Evolutionary conservation across 2,113 vertebrate genomes (phyloP), one percentile per base, ranked within the genome.

Genomic region (Danionella cerebrum): DNA sequence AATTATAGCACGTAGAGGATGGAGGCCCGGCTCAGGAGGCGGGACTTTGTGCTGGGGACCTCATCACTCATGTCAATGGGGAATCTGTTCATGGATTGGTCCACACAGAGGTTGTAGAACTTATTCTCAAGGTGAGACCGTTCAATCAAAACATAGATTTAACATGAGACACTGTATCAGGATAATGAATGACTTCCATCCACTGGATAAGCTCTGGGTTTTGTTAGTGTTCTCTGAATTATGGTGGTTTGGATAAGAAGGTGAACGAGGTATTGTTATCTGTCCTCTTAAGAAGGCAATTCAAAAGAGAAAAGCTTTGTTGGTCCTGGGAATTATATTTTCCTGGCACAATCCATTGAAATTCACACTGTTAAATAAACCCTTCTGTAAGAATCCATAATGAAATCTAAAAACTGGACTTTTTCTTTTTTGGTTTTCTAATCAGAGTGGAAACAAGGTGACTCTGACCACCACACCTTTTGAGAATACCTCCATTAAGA

Each of bases 51-150:
- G 92, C 94, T 0, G 94, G 94, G 16, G 94, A 97, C 81, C 93
- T 97, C 76, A 97, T 97, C 82, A 97, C 94, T n/a, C 94, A 97
- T n/a, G 94, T 96, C 68, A 97, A 97, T 1, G 93, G 94, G 19
- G 94, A 97, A 72, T 86, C 94, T 0, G 94, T 97, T 22, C 94
- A 97, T 0, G 94, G 94, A 39, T 84, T 97, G 82, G 94, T 96
- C 71, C 94, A 97, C 78, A 95, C 94, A 2, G 94, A 97, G 72
- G 94, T 97, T 9, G 94, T 97, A 1, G 94, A 96, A 71, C 90
- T 97, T 65, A 96, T 96, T 70, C 89, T 96, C 19, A 96, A 96
- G 89, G 94, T 96, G 59, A 64, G 67, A 60, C 9, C n/a, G n/a
- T n/a, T n/a, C n/a, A n/a, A n/a, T n/a, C n/a, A n/a, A n/a, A n/a